Evolutionary conservation across 2,113 vertebrate genomes (phyloP).

Genomic region (Megaceryle maxima): DNA sequence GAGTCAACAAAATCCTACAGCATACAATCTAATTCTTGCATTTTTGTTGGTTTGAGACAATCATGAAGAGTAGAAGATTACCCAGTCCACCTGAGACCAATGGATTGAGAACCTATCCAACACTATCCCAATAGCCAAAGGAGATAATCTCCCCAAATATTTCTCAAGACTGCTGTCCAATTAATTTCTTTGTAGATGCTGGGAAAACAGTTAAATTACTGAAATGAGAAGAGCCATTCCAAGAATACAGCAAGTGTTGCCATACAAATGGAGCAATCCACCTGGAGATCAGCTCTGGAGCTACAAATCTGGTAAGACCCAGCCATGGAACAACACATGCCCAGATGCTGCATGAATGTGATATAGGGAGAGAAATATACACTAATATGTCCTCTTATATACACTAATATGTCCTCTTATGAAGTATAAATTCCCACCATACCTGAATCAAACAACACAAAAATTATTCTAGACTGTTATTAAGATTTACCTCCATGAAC

Average conservation of each 20-base stretch:
- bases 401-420: not conserved
- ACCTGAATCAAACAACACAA: not conserved
- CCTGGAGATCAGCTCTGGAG: not conserved
- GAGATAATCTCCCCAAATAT: not conserved
- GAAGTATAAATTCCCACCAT: not conserved
- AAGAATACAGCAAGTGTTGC: not conserved
- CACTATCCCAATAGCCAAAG: not conserved
- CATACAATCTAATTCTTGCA: not conserved
- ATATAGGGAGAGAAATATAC: not conserved
- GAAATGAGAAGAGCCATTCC: not conserved
- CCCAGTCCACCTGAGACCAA: not conserved
- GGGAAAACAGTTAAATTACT: not conserved
- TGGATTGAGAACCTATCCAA: not conserved
- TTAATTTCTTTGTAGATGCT: not conserved
- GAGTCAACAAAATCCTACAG: not conserved
- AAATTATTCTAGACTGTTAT: not conserved
- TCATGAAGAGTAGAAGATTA: not conserved
- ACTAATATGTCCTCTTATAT: not conserved
- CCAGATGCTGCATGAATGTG: not conserved
- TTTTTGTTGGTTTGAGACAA: not conserved
- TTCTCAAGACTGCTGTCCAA: not conserved
- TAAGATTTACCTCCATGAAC: not conserved
- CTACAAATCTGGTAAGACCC: not conserved
- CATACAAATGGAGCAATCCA: not conserved
- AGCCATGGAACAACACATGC: not conserved